Base-by-base conservation (phyloP, 2,888 invertebrate genomes). In the Tubulanus polymorphus region DNA sequence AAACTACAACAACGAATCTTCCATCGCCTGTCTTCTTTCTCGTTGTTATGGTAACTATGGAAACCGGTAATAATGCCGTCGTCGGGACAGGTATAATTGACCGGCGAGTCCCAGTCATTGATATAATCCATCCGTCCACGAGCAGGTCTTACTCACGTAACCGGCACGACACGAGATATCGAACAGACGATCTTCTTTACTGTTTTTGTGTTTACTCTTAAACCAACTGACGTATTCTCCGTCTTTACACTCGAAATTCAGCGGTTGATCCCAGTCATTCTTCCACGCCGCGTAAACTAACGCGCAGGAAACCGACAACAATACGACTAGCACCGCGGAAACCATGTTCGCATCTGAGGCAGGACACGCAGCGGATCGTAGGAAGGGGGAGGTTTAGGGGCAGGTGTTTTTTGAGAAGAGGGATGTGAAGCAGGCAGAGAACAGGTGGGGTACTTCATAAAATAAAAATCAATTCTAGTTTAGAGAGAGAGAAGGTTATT, bases 1-100 rank as follows among this genome's bases (percentile, higher is more conserved):
- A n/a, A n/a, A n/a, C n/a, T n/a, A 41, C 65, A 64, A 27, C 63
- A 64, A 27, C 56, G 48, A 51, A 61, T 63, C 27, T 60, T 57
- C 53, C 52, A 61, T 20, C 59, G 46, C 41, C 63, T 51, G 47
- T 65, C 63, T 30, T 65, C 63, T 3, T 48, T 25, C 23, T 37
- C 30, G 46, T 65, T 63, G 53, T 58, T 48, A 56, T 65, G 63
- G 45, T 37, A 26, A 56, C 65, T 63, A 8, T 50, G 18, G 26
- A 65, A 45, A 18, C 65, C 65, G 8, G 55, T 37, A 3, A 65
- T 41, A 26, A 53, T 55, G 15, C 52, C 49, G 8, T 61, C 51
- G 25, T 25, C 18, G 8, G 56, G 55, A 48, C 65, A 65, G 30
- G 56, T 54, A 30, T 53, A 63, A 10, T 37, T 37, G 1, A 63